These are phyloP conservation scores for Sardinella longiceps DNA, from an alignment of 2,797 vertebrate genomes.

Conservation along the genomic window DNA sequence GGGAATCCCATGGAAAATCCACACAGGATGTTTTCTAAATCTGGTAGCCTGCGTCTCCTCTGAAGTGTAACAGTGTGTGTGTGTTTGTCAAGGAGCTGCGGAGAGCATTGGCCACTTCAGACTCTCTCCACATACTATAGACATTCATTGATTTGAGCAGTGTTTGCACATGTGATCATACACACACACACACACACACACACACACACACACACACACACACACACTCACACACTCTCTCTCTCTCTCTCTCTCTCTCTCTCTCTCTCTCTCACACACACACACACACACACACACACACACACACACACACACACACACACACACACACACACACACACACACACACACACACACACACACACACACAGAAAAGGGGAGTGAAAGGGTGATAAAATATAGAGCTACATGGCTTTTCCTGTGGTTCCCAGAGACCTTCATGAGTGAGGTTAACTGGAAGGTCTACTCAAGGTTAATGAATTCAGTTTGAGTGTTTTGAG, in stretches of 20 bases:
- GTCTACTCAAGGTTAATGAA: constrained; percentile 21
- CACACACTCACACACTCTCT: not conserved
- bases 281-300: not conserved
- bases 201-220: not conserved
- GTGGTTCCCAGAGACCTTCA: constrained; percentile 35
- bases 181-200: constrained; percentile 5
- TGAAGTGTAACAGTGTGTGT: not conserved
- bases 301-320: constrained; percentile 16
- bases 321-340: too few relatives aligned
- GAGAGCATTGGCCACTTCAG: not conserved
- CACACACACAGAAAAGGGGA: too few relatives aligned
- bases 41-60: not conserved
- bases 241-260: too few relatives aligned
- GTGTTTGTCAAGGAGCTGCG: not conserved
- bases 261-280: not conserved
- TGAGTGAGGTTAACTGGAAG: constrained; percentile 29
- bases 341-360: too few relatives aligned
- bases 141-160: not conserved
- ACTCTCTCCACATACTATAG: not conserved
- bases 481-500: constrained; percentile 6
- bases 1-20: constrained; percentile 24
- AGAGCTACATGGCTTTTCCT: not conserved
- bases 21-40: constrained; percentile 25
- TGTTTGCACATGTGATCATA: not conserved
- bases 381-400: not conserved